Conservation (phyloP, 1,140 invertebrate species). For the Drosophila trapezifrons region DNA sequence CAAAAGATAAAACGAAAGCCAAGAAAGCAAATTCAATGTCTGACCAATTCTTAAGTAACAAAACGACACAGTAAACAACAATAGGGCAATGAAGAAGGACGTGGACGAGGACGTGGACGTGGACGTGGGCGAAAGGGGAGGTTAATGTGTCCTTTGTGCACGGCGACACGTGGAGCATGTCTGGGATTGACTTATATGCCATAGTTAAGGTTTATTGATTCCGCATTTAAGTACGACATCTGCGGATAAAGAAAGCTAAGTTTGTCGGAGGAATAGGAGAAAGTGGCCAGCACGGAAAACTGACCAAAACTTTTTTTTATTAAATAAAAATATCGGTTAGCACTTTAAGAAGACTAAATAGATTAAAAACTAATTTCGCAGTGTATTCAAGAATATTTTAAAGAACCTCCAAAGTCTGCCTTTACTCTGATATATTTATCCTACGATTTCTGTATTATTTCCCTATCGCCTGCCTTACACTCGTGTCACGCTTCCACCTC, state of each 20-base stretch:
- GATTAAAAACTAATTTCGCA: neutral
- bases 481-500: slow-evolving; percentile 36
- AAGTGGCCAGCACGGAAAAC: neutral
- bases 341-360: too few species aligned
- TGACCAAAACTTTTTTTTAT: too few species aligned
- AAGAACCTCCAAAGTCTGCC: too few species aligned
- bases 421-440: neutral
- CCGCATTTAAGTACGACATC: slow-evolving; percentile 3
- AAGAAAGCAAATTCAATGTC: slow-evolving; percentile 65
- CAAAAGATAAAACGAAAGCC: slow-evolving; percentile 27
- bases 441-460: slow-evolving; percentile 1
- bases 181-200: slow-evolving; percentile 10
- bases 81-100: slow-evolving; percentile 22
- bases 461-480: neutral
- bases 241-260: slow-evolving; percentile 1
- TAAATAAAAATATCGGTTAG: neutral
- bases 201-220: slow-evolving; percentile 40
- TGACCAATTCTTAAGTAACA: slow-evolving; percentile 66
- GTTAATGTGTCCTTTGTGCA: slow-evolving; percentile 21
- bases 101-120: neutral
- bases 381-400: too few species aligned
- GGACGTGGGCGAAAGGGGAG: neutral
- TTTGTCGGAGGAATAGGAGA: neutral
- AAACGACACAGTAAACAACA: slow-evolving; percentile 29
- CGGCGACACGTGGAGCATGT: slow-evolving; percentile 29